These are phyloP conservation scores for Dendrolimus kikuchii DNA, from an alignment of 1,140 invertebrate species.

Conservation along the genomic window DNA sequence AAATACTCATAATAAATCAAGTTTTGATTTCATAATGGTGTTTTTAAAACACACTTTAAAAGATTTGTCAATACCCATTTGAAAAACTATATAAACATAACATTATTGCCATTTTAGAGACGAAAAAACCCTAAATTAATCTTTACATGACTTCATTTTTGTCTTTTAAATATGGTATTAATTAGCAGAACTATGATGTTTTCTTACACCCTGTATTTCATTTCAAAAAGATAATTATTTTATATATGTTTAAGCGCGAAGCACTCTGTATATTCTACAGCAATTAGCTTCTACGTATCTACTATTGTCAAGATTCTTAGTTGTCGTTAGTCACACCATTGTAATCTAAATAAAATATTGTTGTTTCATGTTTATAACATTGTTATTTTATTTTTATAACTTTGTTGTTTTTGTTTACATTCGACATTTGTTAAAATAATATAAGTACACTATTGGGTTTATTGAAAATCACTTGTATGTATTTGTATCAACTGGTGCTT, in stretches of 20 bases:
- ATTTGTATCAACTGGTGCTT: too few species aligned
- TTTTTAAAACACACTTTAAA: too few species aligned
- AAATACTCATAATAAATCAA: too few species aligned
- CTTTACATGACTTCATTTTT: not conserved
- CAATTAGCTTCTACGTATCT: constrained; percentile 59
- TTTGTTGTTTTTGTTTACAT: not conserved
- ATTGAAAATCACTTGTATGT: too few species aligned
- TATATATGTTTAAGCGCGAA: constrained; percentile 43
- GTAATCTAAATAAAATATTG: too few species aligned
- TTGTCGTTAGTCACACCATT: constrained; percentile 22
- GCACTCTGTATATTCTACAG: constrained; percentile 52
- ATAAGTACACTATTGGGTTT: too few species aligned
- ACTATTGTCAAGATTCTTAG: constrained; percentile 67
- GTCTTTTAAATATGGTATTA: not conserved
- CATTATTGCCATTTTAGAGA: too few species aligned
- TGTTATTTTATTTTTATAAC: not conserved
- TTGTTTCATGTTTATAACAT: not conserved
- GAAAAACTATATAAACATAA: too few species aligned
- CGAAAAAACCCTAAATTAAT: too few species aligned
- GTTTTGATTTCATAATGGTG: too few species aligned
- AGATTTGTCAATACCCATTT: too few species aligned
- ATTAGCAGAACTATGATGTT: constrained; percentile 47
- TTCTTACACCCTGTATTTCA: constrained; percentile 24
- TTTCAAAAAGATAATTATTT: constrained; percentile 35
- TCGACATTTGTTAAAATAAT: too few species aligned